A percentile compares a stretch with the other conserved stretches of the same genome.
These are phyloP conservation scores for Tethya wilhelma DNA, from an alignment of 37 sponge, comb jelly and placozoan species.

Conservation along the genomic window DNA sequence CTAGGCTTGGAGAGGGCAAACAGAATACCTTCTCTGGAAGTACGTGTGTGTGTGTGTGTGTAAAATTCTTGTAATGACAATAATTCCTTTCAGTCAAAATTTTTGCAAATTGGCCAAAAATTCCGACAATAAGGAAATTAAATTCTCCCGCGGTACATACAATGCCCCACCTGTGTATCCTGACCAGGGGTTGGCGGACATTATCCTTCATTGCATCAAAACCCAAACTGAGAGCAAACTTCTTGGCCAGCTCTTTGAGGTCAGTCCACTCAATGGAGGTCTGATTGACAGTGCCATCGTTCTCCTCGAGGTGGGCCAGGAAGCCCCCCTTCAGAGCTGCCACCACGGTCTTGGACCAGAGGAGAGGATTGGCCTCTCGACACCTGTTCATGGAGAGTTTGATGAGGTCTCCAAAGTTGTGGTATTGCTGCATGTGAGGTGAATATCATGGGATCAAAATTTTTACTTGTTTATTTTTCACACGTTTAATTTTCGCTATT, in stretches of 20 bases:
- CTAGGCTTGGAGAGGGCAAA: conserved; percentile 52
- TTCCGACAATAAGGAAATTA: neutral
- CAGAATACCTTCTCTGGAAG: conserved; percentile 70
- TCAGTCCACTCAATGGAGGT: conserved; percentile 54
- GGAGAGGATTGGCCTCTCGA: conserved; percentile 48
- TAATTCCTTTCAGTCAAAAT: neutral
- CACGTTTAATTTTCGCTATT: too few species aligned
- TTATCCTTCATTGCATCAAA: conserved; percentile 73
- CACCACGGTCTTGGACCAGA: conserved; percentile 62
- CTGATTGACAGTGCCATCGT: conserved; percentile 29
- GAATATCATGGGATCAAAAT: too few species aligned
- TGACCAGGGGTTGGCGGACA: conserved; percentile 76
- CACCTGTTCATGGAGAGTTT: conserved; percentile 65
- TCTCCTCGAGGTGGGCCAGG: conserved; percentile 33
- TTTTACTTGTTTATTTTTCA: too few species aligned
- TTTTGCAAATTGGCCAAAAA: neutral
- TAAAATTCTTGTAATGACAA: neutral
- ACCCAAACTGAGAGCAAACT: conserved; percentile 71
- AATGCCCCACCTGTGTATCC: conserved; percentile 71
- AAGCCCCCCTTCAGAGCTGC: conserved; percentile 33
- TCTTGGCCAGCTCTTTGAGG: conserved; percentile 53
- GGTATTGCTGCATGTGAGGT: conserved; percentile 62
- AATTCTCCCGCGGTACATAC: neutral
- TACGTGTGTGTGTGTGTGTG: neutral
- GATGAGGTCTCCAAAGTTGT: conserved; percentile 83